Percentiles rank a stretch among this genome's conserved stretches.
phyloP scores from a whole-genome alignment of 1,140 invertebrate species.

The Drosophila nannoptera region DNA sequence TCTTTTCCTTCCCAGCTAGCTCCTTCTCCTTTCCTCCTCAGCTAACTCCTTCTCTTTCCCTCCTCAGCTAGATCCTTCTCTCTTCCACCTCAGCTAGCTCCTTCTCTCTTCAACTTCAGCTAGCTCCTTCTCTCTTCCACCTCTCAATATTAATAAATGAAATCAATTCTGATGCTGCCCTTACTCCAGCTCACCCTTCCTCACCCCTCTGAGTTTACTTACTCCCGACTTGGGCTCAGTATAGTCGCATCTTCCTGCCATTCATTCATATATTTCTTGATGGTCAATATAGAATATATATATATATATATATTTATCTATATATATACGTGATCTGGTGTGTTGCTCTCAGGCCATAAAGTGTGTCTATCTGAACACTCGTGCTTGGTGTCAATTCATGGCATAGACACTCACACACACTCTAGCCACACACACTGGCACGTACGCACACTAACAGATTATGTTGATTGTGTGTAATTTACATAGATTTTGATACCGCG shows the following conservation, averaged over 20 bases:
- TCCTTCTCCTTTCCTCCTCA: no score
- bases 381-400: slow-evolving; percentile 66
- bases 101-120: no score
- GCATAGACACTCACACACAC: slow-evolving; percentile 32
- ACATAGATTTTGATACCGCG: slow-evolving; percentile 72
- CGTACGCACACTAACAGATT: slow-evolving; percentile 35
- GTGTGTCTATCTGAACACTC: slow-evolving; percentile 53
- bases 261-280: slow-evolving; percentile 5
- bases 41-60: no score
- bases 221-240: not conserved
- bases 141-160: not conserved
- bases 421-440: slow-evolving; percentile 16
- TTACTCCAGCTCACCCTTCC: not conserved
- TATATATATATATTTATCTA: not conserved
- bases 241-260: slow-evolving; percentile 12
- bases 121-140: not conserved
- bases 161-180: not conserved
- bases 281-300: not conserved
- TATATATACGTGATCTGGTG: slow-evolving; percentile 49
- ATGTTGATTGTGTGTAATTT: slow-evolving; percentile 73
- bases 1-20: no score
- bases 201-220: not conserved
- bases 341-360: slow-evolving; percentile 53
- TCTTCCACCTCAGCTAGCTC: no score
- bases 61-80: no score